phyloP scores from a whole-genome alignment of 2,113 vertebrate genomes.

The Lagopus muta region DNA sequence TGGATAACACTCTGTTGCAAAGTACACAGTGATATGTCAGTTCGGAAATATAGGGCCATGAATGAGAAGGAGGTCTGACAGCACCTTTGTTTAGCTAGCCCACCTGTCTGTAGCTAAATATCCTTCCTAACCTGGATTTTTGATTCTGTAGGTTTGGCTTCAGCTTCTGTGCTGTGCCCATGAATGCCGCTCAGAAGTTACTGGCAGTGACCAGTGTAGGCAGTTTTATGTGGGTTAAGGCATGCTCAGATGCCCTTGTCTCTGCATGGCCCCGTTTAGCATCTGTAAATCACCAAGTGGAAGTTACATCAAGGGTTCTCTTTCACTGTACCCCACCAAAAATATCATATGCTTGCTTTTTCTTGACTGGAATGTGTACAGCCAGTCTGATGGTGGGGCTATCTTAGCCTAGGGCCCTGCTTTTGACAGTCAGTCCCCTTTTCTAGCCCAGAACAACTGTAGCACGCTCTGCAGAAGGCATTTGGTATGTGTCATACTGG shows the following conservation, averaged over 20 bases:
- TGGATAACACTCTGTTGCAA: background rate
- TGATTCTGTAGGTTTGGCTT: background rate
- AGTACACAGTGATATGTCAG: background rate
- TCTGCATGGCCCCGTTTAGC: background rate
- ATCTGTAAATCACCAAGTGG: fast-evolving
- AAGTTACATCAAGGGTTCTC: background rate
- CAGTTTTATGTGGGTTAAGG: fast-evolving
- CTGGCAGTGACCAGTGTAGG: fast-evolving
- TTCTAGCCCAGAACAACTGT: background rate
- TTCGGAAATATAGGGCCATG: background rate
- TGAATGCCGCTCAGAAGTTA: fast-evolving
- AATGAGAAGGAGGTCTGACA: background rate
- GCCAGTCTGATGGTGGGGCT: background rate
- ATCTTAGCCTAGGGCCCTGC: background rate
- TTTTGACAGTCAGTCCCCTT: background rate
- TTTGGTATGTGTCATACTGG: background rate
- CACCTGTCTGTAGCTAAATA: background rate
- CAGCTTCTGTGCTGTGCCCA: fast-evolving
- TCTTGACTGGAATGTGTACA: background rate
- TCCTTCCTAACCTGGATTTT: background rate
- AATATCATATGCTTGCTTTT: background rate
- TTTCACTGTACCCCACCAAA: background rate
- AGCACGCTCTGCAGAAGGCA: background rate
- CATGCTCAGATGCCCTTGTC: fast-evolving
- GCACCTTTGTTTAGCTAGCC: background rate